These are phyloP conservation scores for Porites australiensis DNA, from an alignment of 64 coral and sea anemone species.

Conservation along the genomic window DNA sequence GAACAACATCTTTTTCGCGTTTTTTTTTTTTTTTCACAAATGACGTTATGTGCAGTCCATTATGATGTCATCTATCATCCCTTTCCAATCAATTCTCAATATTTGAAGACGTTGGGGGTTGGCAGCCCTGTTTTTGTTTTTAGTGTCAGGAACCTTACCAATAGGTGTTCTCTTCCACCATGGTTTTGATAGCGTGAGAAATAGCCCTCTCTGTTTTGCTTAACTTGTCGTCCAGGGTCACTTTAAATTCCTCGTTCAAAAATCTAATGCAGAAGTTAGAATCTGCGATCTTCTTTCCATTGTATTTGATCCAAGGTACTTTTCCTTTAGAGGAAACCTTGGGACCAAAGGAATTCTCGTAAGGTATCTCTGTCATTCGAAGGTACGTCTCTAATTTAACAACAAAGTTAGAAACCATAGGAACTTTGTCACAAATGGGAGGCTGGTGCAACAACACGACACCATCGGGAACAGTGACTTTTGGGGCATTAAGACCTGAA, in stretches of 20 bases:
- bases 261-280: slow-evolving; percentile 87
- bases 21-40: too few relatives aligned
- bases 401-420: slow-evolving; percentile 68
- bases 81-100: too few relatives aligned
- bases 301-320: slow-evolving; percentile 85
- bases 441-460: slow-evolving; percentile 73
- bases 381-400: slow-evolving; percentile 83
- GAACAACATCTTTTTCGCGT: too few relatives aligned
- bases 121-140: too few relatives aligned
- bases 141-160: slow-evolving; percentile 38
- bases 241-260: slow-evolving; percentile 80
- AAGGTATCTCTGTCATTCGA: slow-evolving; percentile 73
- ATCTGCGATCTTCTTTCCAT: slow-evolving; percentile 73
- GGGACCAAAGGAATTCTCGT: slow-evolving; percentile 64
- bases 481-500: slow-evolving; percentile 26
- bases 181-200: slow-evolving; percentile 50
- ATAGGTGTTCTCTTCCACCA: slow-evolving; percentile 87
- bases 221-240: slow-evolving; percentile 65
- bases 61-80: too few relatives aligned
- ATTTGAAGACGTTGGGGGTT: too few relatives aligned
- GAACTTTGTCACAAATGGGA: slow-evolving; percentile 59
- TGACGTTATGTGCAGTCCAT: too few relatives aligned
- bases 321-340: slow-evolving; percentile 79
- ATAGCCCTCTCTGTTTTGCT: slow-evolving; percentile 55
- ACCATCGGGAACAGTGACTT: slow-evolving; percentile 54